Evolutionary conservation across 2,888 invertebrate genomes (phyloP).

Genomic region (Cerastis leucographa): DNA sequence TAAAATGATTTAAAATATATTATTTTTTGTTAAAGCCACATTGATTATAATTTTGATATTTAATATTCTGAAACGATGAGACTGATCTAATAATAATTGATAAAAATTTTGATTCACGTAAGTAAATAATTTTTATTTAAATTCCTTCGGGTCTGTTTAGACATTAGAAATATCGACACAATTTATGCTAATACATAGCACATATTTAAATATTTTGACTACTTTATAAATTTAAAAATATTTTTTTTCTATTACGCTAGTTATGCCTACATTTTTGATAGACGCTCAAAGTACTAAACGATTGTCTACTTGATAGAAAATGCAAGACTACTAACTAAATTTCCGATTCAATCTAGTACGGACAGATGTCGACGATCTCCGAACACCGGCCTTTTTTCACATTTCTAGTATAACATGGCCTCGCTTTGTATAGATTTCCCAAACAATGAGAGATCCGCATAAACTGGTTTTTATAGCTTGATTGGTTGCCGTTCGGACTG

Average conservation of each 20-base stretch:
- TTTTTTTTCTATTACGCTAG: slow-evolving; percentile 63
- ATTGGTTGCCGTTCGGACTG: no score
- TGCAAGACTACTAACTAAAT: slow-evolving; percentile 22
- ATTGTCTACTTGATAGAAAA: background rate
- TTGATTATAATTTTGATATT: slow-evolving; percentile 22
- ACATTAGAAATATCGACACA: slow-evolving; percentile 33
- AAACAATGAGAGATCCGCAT: no score
- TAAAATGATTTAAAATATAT: background rate
- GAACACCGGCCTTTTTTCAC: background rate
- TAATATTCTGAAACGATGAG: slow-evolving; percentile 13
- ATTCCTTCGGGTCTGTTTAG: slow-evolving; percentile 36
- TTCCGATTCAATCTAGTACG: background rate
- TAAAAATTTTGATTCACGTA: slow-evolving; percentile 29
- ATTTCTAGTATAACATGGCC: no score
- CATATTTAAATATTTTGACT: slow-evolving; percentile 59
- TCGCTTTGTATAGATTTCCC: no score
- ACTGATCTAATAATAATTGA: slow-evolving; percentile 4
- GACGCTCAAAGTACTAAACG: slow-evolving; percentile 25
- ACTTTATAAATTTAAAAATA: slow-evolving; percentile 68
- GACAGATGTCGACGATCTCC: background rate
- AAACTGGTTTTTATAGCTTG: no score
- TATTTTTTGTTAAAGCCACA: slow-evolving; percentile 13
- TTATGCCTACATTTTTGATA: slow-evolving; percentile 54
- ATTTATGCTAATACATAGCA: slow-evolving; percentile 51
- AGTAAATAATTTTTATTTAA: slow-evolving; percentile 24